Evolutionary conservation across 2,888 invertebrate genomes (phyloP).

Genomic region (Elysia crispata): DNA sequence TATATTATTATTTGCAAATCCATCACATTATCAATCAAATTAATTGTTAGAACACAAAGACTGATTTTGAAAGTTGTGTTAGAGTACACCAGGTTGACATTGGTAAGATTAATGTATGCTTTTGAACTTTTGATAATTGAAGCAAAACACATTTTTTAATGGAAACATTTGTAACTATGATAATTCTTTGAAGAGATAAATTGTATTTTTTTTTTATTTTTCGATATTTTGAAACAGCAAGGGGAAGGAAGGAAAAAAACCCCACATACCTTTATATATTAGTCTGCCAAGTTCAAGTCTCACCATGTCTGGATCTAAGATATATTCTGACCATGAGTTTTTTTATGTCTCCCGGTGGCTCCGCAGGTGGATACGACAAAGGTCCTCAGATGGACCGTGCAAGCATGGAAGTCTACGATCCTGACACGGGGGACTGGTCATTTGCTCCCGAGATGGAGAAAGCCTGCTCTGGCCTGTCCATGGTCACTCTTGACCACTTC

Average conservation of each 20-base stretch:
- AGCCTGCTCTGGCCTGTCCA: constrained; percentile 72
- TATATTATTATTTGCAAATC: too few relatives aligned
- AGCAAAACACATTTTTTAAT: too few relatives aligned
- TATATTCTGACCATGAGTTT: neutral
- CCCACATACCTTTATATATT: neutral
- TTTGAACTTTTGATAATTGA: too few relatives aligned
- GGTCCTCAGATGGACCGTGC: constrained; percentile 74
- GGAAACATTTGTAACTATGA: too few relatives aligned
- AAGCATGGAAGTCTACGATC: constrained; percentile 75
- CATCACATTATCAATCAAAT: too few relatives aligned
- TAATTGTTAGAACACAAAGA: too few relatives aligned
- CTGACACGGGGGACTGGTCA: constrained; percentile 71
- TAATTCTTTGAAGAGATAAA: too few relatives aligned
- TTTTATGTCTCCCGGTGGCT: neutral
- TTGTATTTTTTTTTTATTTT: neutral
- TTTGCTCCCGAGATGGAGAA: constrained; percentile 76
- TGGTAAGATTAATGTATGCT: too few relatives aligned
- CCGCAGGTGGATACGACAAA: constrained; percentile 75
- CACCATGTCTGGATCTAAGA: neutral
- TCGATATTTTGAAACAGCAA: neutral
- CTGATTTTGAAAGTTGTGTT: too few relatives aligned
- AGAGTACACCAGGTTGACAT: too few relatives aligned
- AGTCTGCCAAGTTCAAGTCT: neutral
- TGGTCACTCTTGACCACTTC: constrained; percentile 73
- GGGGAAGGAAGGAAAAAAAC: neutral